Evolutionary conservation across 2,888 invertebrate genomes (phyloP).

Genomic region (Hartigia nigra): DNA sequence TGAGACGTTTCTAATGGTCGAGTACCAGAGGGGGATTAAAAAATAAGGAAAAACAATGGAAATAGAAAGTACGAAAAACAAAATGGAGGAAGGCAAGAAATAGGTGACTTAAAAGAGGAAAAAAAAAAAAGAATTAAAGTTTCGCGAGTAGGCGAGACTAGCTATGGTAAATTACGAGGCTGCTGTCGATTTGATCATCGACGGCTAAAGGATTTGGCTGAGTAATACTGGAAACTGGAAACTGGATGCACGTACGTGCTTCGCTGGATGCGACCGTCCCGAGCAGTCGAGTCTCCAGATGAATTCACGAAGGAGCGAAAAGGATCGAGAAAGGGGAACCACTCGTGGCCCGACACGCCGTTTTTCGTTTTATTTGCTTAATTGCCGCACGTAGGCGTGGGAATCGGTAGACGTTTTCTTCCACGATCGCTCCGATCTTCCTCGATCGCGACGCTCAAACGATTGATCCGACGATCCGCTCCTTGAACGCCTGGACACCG

Average conservation of each 20-base stretch:
- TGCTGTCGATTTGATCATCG: neutral
- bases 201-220: neutral
- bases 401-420: constrained; percentile 7
- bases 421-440: constrained; percentile 2
- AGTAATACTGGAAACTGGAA: neutral
- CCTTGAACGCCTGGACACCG: neutral
- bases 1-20: neutral
- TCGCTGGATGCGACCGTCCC: neutral
- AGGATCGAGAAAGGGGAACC: constrained; percentile 4
- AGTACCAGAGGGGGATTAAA: neutral
- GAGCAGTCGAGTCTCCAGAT: neutral
- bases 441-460: constrained; percentile 5
- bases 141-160: neutral
- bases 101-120: neutral
- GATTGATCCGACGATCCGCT: constrained; percentile 3
- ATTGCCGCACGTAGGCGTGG: constrained; percentile 13
- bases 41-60: neutral
- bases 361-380: constrained; percentile 11
- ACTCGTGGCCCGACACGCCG: constrained; percentile 2
- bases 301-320: neutral
- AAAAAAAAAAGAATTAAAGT: neutral
- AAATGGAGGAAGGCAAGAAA: neutral
- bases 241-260: neutral
- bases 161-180: neutral
- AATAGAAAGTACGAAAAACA: neutral